phyloP scores from a whole-genome alignment of 2,888 invertebrate species.

The Metalampra italica region DNA sequence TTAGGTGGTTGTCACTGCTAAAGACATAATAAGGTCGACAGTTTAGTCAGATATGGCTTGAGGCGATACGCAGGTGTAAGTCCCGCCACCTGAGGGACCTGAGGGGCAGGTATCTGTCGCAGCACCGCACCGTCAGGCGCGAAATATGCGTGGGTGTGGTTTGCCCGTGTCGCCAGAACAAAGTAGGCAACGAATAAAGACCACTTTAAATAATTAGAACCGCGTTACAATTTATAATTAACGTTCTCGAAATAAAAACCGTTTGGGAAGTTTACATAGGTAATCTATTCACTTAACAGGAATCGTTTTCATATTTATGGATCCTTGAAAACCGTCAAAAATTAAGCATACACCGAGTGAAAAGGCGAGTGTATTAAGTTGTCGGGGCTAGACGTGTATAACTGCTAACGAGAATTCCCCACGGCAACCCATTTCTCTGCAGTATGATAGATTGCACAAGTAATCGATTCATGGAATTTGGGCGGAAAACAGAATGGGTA shows the following conservation, averaged over 20 bases:
- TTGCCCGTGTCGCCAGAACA: not conserved
- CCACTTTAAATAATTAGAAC: not conserved
- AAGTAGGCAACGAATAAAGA: not conserved
- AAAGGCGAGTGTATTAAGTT: conserved; percentile 7
- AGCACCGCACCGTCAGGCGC: not conserved
- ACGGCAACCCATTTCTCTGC: conserved; percentile 25
- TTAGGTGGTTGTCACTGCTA: too few species aligned
- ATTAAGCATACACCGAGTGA: not conserved
- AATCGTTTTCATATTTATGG: not conserved
- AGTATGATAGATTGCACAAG: conserved; percentile 54
- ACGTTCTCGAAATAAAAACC: not conserved
- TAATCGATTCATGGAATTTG: conserved; percentile 56
- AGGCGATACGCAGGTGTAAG: conserved; percentile 6
- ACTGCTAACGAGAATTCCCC: conserved; percentile 23
- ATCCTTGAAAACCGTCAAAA: not conserved
- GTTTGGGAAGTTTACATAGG: too few species aligned
- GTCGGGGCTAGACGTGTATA: conserved; percentile 12
- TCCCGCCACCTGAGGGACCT: conserved; percentile 7
- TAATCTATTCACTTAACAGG: not conserved
- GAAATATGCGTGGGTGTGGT: not conserved
- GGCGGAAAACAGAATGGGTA: conserved; percentile 55
- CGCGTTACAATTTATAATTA: not conserved
- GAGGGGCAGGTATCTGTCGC: conserved; percentile 8
- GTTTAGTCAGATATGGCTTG: not conserved
- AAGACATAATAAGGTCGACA: conserved; percentile 1